Evolutionary conservation across 2,113 vertebrate genomes (phyloP).

Genomic region (Colaptes auratus): DNA sequence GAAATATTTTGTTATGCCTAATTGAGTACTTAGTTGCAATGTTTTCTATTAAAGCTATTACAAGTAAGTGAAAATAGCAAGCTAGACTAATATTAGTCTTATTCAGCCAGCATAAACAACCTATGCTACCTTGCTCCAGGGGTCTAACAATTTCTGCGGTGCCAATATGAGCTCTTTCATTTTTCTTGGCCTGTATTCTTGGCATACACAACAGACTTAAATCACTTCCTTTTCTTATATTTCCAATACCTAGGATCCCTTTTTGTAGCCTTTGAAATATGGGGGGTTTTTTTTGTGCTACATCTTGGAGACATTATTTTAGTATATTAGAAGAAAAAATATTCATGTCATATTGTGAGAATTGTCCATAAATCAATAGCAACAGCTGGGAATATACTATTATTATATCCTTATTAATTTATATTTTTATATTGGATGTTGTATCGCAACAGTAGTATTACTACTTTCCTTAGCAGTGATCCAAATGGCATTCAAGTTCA

Average conservation of each 20-base stretch:
- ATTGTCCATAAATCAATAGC: background rate
- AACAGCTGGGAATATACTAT: background rate
- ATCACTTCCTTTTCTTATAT: background rate
- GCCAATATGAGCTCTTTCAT: background rate
- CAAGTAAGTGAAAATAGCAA: background rate
- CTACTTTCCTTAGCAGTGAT: background rate
- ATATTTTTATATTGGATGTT: background rate
- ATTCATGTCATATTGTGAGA: background rate
- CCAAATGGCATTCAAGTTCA: background rate
- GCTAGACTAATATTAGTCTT: constrained; percentile 8
- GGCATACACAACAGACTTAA: background rate
- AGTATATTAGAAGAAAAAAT: background rate
- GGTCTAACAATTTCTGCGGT: constrained; percentile 10
- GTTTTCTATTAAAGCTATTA: background rate
- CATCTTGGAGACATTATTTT: background rate
- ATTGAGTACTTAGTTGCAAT: constrained; percentile 19
- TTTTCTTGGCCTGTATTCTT: constrained; percentile 27
- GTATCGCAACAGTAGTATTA: background rate
- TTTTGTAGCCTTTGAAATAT: background rate
- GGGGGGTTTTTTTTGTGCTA: background rate
- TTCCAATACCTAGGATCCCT: background rate
- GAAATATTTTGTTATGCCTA: constrained; percentile 30
- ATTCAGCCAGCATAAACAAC: constrained; percentile 23
- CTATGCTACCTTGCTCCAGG: background rate
- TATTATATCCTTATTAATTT: background rate